Evolutionary conservation across 2,888 invertebrate species (phyloP).

Genomic region (Zygaena filipendulae): DNA sequence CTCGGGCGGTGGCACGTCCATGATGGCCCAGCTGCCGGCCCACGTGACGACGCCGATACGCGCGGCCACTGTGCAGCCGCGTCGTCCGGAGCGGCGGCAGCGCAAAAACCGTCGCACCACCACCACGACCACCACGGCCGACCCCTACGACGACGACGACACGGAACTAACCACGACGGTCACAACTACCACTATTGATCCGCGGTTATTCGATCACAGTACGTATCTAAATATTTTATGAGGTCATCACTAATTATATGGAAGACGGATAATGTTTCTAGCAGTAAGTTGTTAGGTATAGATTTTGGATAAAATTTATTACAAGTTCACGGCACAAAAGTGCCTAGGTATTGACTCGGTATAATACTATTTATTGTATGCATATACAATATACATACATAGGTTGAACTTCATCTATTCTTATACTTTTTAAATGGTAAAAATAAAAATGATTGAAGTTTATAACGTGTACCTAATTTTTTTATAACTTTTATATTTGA

Average conservation of each 20-base stretch:
- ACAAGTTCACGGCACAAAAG: too few relatives aligned
- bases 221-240: constrained; percentile 24
- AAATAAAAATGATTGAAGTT: too few relatives aligned
- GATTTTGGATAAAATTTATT: too few relatives aligned
- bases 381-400: too few relatives aligned
- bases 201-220: constrained; percentile 52
- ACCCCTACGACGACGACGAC: constrained; percentile 36
- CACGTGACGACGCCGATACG: constrained; percentile 15
- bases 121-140: constrained; percentile 31
- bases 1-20: constrained; percentile 21
- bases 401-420: too few relatives aligned
- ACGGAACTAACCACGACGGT: constrained; percentile 29
- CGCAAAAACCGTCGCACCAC: constrained; percentile 40
- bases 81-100: constrained; percentile 26
- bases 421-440: too few relatives aligned
- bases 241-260: constrained; percentile 22
- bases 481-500: too few relatives aligned
- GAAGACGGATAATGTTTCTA: too few relatives aligned
- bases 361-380: too few relatives aligned
- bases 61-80: constrained; percentile 19
- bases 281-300: too few relatives aligned
- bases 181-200: constrained; percentile 45
- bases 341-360: too few relatives aligned
- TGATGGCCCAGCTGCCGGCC: constrained; percentile 12
- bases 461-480: too few relatives aligned